Conservation (phyloP, 2,113 vertebrate genomes). For the Callipepla californica region DNA sequence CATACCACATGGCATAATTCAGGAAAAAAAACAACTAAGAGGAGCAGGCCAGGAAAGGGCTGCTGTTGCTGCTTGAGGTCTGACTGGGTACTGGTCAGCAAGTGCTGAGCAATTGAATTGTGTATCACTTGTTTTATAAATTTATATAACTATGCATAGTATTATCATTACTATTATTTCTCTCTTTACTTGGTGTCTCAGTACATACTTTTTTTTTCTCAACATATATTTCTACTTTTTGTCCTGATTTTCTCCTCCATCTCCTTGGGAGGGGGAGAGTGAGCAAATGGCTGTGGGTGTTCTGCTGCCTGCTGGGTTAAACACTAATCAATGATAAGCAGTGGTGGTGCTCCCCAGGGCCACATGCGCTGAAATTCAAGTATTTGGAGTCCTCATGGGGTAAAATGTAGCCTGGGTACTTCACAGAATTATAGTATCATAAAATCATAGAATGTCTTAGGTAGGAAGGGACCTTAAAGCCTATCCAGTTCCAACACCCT, state of each 20-base stretch:
- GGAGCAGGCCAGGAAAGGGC: background rate
- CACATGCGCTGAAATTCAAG: background rate
- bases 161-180: background rate
- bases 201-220: background rate
- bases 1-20: background rate
- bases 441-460: too few species aligned
- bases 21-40: background rate
- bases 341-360: background rate
- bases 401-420: background rate
- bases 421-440: too few species aligned
- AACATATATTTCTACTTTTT: background rate
- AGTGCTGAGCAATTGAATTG: background rate
- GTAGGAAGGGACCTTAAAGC: too few species aligned
- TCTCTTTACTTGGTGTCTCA: background rate
- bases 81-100: background rate
- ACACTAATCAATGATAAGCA: background rate
- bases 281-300: background rate
- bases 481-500: too few species aligned
- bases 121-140: background rate
- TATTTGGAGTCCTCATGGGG: rapidly evolving
- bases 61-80: background rate
- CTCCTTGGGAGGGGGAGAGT: background rate
- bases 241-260: too few species aligned
- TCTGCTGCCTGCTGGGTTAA: background rate
- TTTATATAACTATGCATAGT: background rate